phyloP scores from a whole-genome alignment of 53 echinoderm and acorn worm genomes.

The Paracentrotus lividus region DNA sequence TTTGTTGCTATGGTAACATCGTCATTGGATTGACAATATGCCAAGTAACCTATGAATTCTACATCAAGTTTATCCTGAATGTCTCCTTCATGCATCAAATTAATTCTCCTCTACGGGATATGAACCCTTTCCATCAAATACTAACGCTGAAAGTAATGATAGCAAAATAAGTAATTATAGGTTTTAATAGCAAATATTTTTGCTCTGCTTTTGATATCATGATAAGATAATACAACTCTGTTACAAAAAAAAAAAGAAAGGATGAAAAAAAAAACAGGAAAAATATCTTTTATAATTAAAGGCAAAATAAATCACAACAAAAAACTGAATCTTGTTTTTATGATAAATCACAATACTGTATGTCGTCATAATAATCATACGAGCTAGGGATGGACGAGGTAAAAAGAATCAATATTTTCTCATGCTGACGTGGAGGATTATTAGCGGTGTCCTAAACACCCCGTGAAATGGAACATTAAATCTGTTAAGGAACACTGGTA shows the following conservation, averaged over 20 bases:
- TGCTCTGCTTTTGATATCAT: neutral
- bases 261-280: neutral
- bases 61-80: conserved; percentile 11
- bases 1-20: conserved; percentile 42
- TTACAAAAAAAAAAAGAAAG: neutral
- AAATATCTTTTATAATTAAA: too few relatives aligned
- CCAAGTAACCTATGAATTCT: conserved; percentile 43
- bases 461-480: conserved; percentile 60
- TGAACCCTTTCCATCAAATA: neutral
- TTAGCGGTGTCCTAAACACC: neutral
- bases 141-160: neutral
- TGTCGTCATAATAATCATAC: too few relatives aligned
- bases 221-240: neutral
- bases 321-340: too few relatives aligned
- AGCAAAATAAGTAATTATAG: neutral
- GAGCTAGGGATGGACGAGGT: too few relatives aligned
- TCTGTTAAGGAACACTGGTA: conserved; percentile 36
- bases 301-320: too few relatives aligned
- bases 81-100: conserved; percentile 23
- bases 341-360: too few relatives aligned
- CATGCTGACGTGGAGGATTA: conserved; percentile 22
- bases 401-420: conserved; percentile 40
- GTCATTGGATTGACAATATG: conserved; percentile 45
- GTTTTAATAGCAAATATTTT: neutral
- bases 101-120: neutral